phyloP scores from a whole-genome alignment of 37 sponge, comb jelly and placozoan species.

The Halisarca cf. caerulea region DNA sequence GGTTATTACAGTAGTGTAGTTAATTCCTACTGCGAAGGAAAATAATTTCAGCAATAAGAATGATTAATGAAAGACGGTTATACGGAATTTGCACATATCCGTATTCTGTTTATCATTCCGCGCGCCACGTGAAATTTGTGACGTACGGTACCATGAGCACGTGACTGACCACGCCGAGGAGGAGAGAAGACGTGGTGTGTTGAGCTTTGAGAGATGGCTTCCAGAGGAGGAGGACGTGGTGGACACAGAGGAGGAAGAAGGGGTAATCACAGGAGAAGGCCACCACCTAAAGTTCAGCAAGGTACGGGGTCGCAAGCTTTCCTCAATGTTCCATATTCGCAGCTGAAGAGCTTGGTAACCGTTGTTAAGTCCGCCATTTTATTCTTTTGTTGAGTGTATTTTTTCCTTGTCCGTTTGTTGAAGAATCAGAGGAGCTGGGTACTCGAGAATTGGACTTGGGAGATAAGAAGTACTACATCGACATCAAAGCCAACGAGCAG shows the following conservation, averaged over 20 bases:
- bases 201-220: neutral
- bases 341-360: too few relatives aligned
- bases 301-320: neutral
- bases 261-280: conserved; percentile 1
- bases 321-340: too few relatives aligned
- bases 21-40: too few relatives aligned
- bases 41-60: too few relatives aligned
- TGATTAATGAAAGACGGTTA: too few relatives aligned
- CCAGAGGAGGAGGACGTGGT: conserved; percentile 4
- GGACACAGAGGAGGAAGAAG: neutral
- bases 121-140: too few relatives aligned
- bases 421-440: conserved; percentile 69
- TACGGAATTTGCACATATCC: too few relatives aligned
- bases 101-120: too few relatives aligned
- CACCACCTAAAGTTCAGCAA: neutral
- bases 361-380: neutral
- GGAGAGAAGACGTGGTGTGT: neutral
- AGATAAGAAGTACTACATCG: conserved; percentile 65
- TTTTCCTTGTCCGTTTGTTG: conserved; percentile 1
- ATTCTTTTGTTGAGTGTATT: neutral
- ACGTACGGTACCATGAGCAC: too few relatives aligned
- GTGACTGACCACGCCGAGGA: neutral
- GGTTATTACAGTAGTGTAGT: too few relatives aligned
- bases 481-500: conserved; percentile 78
- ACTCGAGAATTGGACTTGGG: conserved; percentile 58